Conservation (phyloP, 2,888 invertebrate genomes). For the Metellina segmentata region DNA sequence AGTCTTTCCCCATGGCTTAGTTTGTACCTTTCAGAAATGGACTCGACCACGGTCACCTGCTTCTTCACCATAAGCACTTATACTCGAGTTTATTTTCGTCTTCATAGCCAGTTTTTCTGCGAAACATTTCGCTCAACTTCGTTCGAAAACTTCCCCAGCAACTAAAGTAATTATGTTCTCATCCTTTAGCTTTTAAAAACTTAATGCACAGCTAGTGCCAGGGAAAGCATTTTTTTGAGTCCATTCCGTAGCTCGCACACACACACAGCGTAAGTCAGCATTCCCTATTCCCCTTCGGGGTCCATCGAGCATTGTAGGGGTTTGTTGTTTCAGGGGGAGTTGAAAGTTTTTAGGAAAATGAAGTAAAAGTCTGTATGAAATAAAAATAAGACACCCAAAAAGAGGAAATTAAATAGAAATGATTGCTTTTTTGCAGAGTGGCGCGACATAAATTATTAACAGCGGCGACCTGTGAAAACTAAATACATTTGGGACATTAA, state of each 20-base stretch:
- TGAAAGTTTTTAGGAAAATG: slow-evolving; percentile 1
- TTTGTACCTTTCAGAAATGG: no score
- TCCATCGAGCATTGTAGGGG: background rate
- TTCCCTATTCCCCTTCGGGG: background rate
- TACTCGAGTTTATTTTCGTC: no score
- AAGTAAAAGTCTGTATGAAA: background rate
- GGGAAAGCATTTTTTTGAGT: background rate
- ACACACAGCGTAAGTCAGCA: background rate
- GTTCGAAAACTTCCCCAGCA: background rate
- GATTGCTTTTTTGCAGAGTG: slow-evolving; percentile 54
- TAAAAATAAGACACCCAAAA: background rate
- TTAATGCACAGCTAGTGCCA: background rate
- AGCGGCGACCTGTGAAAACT: slow-evolving; percentile 70
- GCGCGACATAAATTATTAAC: slow-evolving; percentile 69
- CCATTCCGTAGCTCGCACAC: no score
- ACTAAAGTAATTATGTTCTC: background rate
- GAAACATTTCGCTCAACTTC: no score
- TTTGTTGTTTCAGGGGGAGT: background rate
- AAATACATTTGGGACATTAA: slow-evolving; percentile 71
- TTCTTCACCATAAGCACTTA: no score
- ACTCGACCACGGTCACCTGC: no score
- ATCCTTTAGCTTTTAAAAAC: background rate
- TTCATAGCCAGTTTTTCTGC: no score
- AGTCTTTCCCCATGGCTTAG: no score
- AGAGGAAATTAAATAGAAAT: slow-evolving; percentile 52